Evolutionary conservation across 2,113 vertebrate genomes (phyloP).

Genomic region (Arothron firmamentum): DNA sequence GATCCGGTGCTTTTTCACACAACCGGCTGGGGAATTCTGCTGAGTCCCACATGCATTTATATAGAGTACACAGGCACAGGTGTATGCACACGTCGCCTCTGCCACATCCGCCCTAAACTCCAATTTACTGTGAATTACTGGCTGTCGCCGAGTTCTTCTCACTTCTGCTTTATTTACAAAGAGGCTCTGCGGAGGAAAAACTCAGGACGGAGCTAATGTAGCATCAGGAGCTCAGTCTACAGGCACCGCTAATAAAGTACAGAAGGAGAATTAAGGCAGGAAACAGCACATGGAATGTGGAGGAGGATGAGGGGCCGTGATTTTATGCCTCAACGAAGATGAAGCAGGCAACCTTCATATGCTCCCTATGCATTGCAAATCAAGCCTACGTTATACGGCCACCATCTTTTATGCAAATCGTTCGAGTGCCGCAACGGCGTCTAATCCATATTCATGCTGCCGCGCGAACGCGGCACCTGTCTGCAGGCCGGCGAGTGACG

Average conservation of each 20-base stretch:
- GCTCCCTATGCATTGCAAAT: slow-evolving; percentile 60
- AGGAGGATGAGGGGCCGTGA: not conserved
- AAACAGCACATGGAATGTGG: not conserved
- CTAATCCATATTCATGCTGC: slow-evolving; percentile 64
- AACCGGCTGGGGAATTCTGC: slow-evolving; percentile 15
- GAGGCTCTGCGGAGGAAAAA: slow-evolving; percentile 19
- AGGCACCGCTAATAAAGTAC: too few species aligned
- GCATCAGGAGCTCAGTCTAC: too few species aligned
- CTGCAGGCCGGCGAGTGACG: slow-evolving; percentile 33
- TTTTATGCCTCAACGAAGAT: slow-evolving; percentile 4
- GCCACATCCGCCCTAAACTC: slow-evolving; percentile 15
- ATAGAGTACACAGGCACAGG: not conserved
- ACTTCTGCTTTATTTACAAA: slow-evolving; percentile 49
- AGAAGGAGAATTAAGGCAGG: not conserved
- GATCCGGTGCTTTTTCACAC: not conserved
- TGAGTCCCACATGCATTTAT: slow-evolving; percentile 19
- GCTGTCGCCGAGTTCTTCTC: slow-evolving; percentile 39
- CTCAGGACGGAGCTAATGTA: not conserved
- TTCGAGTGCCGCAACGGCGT: slow-evolving; percentile 49
- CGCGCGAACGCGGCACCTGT: slow-evolving; percentile 59
- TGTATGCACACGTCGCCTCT: not conserved
- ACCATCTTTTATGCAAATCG: slow-evolving; percentile 69
- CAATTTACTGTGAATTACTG: slow-evolving; percentile 62
- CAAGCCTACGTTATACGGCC: slow-evolving; percentile 42
- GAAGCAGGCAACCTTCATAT: slow-evolving; percentile 43